Evolutionary conservation across 2,113 vertebrate genomes (phyloP), one percentile per base, ranked within the genome.

Genomic region (Anguilla japonica): DNA sequence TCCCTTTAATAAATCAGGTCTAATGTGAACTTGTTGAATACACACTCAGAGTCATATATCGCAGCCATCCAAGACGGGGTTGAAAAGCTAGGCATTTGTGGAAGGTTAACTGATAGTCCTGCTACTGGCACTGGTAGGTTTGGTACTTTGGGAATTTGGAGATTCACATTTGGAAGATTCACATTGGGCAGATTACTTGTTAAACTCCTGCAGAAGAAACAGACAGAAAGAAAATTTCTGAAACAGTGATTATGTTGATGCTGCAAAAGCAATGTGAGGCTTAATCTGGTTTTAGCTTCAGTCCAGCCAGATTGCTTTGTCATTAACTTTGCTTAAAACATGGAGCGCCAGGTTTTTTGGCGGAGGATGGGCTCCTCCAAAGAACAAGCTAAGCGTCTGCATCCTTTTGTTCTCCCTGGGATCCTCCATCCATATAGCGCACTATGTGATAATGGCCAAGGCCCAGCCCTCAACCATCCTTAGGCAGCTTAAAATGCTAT

Each of bases 171-270:
- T 97, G 98, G 98, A 97, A 99, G 98, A 96, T 99, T 99, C 98
- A 99, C 98, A 99, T 99, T 99, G 98, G 98, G 98, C 95, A 99
- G 98, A 98, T 99, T 99, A 99, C 98, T 99, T 97, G 98, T 99
- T 99, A 99, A 99, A 99, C 98, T 99, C 98, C 98, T 99, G 98
- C 96, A 97, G 98, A 99, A 98, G 97, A 98, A 97, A 99, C 98
- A 99, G 98, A 99, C 98, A 99, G 97, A 99, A 99, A 98, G 95
- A 95, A 98, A 97, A 98, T 98, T 34, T 97, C 97, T 96, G 97
- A 98, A 98, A 99, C 97, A 97, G 97, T 98, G 98, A 97, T 95
- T 96, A 96, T 95, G 96, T 96, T 95, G 96, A 96, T 97, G 97
- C 95, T 94, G 97, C 95, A 97, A 96, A 98, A 97, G 97, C 97